phyloP scores from a whole-genome alignment of 23 tunicate genomes.

The Diplosoma virens region DNA sequence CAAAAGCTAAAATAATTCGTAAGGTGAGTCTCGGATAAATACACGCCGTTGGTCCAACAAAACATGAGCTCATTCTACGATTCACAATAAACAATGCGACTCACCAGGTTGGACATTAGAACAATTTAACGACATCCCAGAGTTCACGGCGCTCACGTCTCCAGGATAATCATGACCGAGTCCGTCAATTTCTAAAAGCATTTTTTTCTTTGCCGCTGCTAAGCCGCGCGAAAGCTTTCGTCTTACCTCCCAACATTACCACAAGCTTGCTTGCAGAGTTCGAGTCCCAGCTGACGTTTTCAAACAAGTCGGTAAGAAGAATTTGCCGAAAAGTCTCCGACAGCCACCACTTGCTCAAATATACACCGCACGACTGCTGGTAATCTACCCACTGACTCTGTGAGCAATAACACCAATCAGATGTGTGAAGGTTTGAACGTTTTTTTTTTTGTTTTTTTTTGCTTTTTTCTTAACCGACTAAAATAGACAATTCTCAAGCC shows the following conservation, averaged over 20 bases:
- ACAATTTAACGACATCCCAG: too few relatives aligned
- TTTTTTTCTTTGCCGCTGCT: too few relatives aligned
- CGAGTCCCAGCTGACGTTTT: slow-evolving; percentile 14
- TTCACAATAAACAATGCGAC: too few relatives aligned
- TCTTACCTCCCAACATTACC: slow-evolving; percentile 1
- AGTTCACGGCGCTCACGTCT: neutral
- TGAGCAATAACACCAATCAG: too few relatives aligned
- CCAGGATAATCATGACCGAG: neutral
- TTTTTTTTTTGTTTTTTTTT: neutral
- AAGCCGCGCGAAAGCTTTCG: too few relatives aligned
- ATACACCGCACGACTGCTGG: slow-evolving; percentile 52
- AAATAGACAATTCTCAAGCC: too few relatives aligned
- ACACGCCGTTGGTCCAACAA: too few relatives aligned
- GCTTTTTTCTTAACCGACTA: too few relatives aligned
- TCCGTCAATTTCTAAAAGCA: slow-evolving; percentile 53
- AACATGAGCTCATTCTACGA: too few relatives aligned
- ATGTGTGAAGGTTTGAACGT: neutral
- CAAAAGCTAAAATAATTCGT: too few relatives aligned
- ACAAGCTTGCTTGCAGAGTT: neutral
- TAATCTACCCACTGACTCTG: slow-evolving; percentile 64
- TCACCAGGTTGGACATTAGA: too few relatives aligned
- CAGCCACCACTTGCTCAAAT: slow-evolving; percentile 48
- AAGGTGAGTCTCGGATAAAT: too few relatives aligned
- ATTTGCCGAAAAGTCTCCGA: slow-evolving; percentile 47
- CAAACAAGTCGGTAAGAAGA: slow-evolving; percentile 30